Base-by-base conservation (phyloP, 2,797 vertebrate species). In the Florisuga fusca region DNA sequence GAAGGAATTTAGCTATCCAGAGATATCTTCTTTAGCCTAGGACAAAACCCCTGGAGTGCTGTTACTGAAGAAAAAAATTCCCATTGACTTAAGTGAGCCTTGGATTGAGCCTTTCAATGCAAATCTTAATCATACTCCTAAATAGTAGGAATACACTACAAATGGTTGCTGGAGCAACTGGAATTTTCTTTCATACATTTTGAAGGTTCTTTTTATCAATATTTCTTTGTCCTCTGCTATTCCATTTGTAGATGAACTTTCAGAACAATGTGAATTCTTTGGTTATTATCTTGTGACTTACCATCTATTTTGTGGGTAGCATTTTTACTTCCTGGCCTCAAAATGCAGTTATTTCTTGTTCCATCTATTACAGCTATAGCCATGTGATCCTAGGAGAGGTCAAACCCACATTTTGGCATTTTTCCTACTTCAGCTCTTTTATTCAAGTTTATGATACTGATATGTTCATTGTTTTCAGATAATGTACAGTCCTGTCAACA, bases 401-500 rank as follows among this genome's bases (percentile, higher is more conserved):
- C 94, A 95, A 97, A 91, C 94, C 92, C 93, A 97, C 94, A 95
- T 93, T 93, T 91, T 19, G 2, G 55, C 82, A 93, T 95, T 97
- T 95, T 95, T 94, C 92, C 84, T 96, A 86, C 93, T 94, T 96
- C 95, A 96, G 92, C 62, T 86, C 48, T 93, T 91, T 90, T 86
- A 81, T 93, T 93, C 92, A 81, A 93, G 33, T 89, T 95, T 93
- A 79, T 91, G 59, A 29, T 88, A 84, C 88, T 94, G 83, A 53
- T 96, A 79, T 20, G 77, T 81, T 95, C 92, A 95, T 97, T 96
- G 94, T 94, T 94, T 96, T 91, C 82, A 90, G 71, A 96, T 86
- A 96, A 95, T 95, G 66, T 91, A 50, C 63, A 71, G 74, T 94
- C 86, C 92, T 93, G 71, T 95, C 14, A 17, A 77, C 79, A 94